Evolutionary conservation across 2,113 vertebrate genomes (phyloP).

Genomic region (Sapajus apella): DNA sequence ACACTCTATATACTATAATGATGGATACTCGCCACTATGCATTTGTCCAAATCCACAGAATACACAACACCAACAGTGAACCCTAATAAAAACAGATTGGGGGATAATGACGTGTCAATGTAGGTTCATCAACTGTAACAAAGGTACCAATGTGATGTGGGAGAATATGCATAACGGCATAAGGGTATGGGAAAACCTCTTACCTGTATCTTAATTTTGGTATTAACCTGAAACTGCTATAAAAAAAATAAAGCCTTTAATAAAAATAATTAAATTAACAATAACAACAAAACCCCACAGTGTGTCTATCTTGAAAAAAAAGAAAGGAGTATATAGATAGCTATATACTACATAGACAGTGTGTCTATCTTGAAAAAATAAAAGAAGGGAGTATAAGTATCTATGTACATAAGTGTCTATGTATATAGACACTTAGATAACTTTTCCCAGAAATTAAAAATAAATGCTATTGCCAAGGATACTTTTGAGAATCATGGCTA

Average conservation of each 20-base stretch:
- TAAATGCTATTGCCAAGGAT: neutral
- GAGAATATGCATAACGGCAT: neutral
- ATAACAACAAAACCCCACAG: neutral
- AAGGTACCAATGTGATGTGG: neutral
- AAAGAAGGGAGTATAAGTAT: neutral
- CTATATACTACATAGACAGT: neutral
- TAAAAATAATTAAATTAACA: neutral
- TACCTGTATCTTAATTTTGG: neutral
- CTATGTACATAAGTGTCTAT: neutral
- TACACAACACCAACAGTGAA: neutral
- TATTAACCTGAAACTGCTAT: neutral
- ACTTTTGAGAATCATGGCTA: neutral
- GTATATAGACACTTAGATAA: neutral
- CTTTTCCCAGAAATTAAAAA: constrained; percentile 51
- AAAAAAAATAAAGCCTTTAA: neutral
- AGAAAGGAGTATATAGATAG: neutral
- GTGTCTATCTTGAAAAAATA: neutral
- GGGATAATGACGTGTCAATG: neutral
- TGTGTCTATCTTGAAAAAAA: neutral
- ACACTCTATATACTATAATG: neutral
- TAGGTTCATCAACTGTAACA: neutral
- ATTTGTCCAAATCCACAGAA: neutral
- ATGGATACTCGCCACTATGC: neutral
- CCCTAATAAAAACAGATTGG: neutral
- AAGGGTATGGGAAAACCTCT: neutral